Evolutionary conservation across 2,113 vertebrate genomes (phyloP).

Genomic region (Calypte anna): DNA sequence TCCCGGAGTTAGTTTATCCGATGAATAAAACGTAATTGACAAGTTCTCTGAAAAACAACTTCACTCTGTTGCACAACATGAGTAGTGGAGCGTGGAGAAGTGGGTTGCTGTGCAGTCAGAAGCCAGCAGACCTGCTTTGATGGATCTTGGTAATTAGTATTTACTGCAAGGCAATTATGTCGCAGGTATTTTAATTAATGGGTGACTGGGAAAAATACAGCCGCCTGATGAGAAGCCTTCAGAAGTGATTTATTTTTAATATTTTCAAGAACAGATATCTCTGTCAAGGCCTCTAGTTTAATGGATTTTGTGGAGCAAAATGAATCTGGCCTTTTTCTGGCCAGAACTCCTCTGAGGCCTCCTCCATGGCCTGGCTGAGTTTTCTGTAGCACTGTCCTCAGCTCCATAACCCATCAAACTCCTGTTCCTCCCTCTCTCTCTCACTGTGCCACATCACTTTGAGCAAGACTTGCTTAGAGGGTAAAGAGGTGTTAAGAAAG

Average conservation of each 20-base stretch:
- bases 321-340: not conserved
- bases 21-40: not conserved
- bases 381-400: not conserved
- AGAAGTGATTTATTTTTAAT: slow-evolving; percentile 54
- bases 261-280: slow-evolving; percentile 47
- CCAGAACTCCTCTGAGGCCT: not conserved
- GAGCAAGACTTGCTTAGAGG: not conserved
- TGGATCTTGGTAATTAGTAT: slow-evolving; percentile 75
- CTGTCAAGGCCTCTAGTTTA: slow-evolving; percentile 19
- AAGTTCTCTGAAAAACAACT: not conserved
- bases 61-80: slow-evolving; percentile 28
- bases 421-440: fast-evolving
- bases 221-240: slow-evolving; percentile 70
- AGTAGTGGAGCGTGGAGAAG: slow-evolving; percentile 9
- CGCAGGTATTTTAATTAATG: slow-evolving; percentile 76
- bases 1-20: not conserved
- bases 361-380: not conserved
- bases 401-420: not conserved
- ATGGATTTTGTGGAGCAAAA: not conserved
- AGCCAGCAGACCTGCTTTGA: slow-evolving; percentile 69
- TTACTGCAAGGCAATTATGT: slow-evolving; percentile 73
- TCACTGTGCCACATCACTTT: fast-evolving
- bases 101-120: slow-evolving; percentile 55
- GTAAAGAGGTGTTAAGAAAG: not conserved
- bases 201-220: slow-evolving; percentile 60